Evolutionary conservation across 2,113 vertebrate species (phyloP).

Genomic region (Saccopteryx bilineata): DNA sequence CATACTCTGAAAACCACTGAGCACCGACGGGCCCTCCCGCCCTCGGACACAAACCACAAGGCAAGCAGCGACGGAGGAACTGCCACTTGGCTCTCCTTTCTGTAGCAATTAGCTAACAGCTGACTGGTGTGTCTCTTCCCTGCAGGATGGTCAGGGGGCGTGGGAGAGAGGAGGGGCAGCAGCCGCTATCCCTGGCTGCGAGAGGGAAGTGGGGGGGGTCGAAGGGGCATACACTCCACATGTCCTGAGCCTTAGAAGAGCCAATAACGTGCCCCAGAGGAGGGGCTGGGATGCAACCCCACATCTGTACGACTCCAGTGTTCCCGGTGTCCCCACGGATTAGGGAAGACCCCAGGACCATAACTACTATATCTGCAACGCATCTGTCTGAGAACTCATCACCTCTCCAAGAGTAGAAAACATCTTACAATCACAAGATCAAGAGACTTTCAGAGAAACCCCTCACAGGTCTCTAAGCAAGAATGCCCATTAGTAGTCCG

Average conservation of each 20-base stretch:
- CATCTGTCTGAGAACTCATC: not conserved
- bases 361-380: not conserved
- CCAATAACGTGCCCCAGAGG: not conserved
- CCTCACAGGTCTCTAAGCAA: not conserved
- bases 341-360: not conserved
- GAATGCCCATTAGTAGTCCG: not conserved
- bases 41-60: not conserved
- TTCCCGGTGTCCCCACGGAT: not conserved
- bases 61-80: not conserved
- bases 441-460: not conserved
- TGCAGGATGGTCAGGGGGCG: not conserved
- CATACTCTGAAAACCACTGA: not conserved
- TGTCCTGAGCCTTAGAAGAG: not conserved
- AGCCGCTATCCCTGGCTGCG: fast-evolving
- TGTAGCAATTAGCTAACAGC: not conserved
- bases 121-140: not conserved
- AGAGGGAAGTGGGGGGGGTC: not conserved
- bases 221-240: not conserved
- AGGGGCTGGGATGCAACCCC: not conserved
- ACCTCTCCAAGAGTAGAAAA: not conserved
- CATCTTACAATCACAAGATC: not conserved
- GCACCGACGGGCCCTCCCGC: not conserved
- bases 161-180: not conserved
- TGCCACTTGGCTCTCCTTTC: not conserved
- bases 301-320: not conserved